These are phyloP conservation scores for Sitta europaea DNA, from an alignment of 2,113 vertebrate genomes.

Conservation along the genomic window DNA sequence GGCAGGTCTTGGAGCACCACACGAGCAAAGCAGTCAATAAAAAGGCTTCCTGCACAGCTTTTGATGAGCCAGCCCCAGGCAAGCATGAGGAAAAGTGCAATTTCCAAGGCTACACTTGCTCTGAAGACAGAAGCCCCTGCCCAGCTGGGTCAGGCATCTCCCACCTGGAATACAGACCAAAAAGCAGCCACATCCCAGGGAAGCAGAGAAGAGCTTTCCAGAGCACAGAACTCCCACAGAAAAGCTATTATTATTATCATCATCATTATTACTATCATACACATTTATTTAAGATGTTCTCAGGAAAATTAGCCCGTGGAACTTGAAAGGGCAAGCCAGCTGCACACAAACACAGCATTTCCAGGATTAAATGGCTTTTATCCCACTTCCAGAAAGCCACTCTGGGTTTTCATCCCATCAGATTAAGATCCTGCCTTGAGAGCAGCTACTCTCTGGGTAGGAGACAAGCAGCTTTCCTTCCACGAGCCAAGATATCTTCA, in stretches of 20 bases:
- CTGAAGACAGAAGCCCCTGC: background rate
- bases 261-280: background rate
- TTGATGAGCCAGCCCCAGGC: background rate
- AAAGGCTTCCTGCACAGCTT: background rate
- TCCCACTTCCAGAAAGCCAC: background rate
- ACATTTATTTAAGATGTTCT: background rate
- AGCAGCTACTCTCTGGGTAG: background rate
- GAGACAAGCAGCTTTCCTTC: background rate
- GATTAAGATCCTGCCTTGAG: background rate
- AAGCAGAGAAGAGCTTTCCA: background rate
- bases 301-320: background rate
- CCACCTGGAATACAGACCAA: background rate
- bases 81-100: background rate
- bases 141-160: background rate
- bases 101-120: background rate
- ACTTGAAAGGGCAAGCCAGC: background rate
- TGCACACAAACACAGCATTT: background rate
- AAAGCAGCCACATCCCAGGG: background rate
- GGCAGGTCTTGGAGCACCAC: background rate
- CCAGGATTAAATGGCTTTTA: background rate
- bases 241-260: background rate
- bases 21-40: too few relatives aligned
- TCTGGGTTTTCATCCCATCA: background rate
- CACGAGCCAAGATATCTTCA: background rate
- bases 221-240: background rate